A percentile compares a stretch with the other conserved stretches of the same genome.
phyloP scores from a whole-genome alignment of 2,113 vertebrate species.

The Melanotaenia duboulayi region DNA sequence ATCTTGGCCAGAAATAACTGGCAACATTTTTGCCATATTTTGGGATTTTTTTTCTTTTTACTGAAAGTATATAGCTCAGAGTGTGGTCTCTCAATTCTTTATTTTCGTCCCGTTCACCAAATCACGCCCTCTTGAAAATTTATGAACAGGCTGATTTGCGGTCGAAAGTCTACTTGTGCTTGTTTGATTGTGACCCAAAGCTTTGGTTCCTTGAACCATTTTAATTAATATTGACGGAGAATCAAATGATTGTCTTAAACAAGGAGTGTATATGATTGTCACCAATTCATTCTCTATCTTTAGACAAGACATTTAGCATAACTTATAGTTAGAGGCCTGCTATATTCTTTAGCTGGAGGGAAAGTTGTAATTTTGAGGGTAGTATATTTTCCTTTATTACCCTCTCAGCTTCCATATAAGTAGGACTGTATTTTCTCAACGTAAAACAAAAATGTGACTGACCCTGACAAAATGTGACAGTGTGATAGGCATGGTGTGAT shows the following conservation, averaged over 20 bases:
- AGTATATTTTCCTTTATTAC: conserved; percentile 67
- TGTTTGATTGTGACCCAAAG: conserved; percentile 39
- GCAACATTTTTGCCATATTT: conserved; percentile 79
- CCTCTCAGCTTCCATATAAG: conserved; percentile 47
- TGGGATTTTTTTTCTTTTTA: conserved; percentile 13
- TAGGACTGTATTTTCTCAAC: conserved; percentile 27
- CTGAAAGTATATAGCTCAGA: conserved; percentile 72
- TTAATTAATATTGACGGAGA: conserved; percentile 25
- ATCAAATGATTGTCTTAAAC: conserved; percentile 19
- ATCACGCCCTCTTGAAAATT: conserved; percentile 58
- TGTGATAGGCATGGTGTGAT: neutral
- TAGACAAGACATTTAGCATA: conserved; percentile 56
- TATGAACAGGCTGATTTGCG: conserved; percentile 59
- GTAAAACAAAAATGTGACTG: conserved; percentile 23
- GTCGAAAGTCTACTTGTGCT: conserved; percentile 15
- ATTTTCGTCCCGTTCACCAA: conserved; percentile 66
- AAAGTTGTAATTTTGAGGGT: conserved; percentile 69
- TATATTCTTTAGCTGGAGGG: conserved; percentile 54
- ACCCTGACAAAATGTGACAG: conserved; percentile 1
- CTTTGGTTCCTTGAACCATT: conserved; percentile 37
- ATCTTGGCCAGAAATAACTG: conserved; percentile 78
- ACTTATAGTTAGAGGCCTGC: conserved; percentile 75
- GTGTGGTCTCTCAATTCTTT: conserved; percentile 64
- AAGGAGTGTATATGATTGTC: conserved; percentile 53
- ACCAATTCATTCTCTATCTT: conserved; percentile 72